Evolutionary conservation across 2,797 vertebrate species (phyloP).

Genomic region (Sphenodon punctatus): DNA sequence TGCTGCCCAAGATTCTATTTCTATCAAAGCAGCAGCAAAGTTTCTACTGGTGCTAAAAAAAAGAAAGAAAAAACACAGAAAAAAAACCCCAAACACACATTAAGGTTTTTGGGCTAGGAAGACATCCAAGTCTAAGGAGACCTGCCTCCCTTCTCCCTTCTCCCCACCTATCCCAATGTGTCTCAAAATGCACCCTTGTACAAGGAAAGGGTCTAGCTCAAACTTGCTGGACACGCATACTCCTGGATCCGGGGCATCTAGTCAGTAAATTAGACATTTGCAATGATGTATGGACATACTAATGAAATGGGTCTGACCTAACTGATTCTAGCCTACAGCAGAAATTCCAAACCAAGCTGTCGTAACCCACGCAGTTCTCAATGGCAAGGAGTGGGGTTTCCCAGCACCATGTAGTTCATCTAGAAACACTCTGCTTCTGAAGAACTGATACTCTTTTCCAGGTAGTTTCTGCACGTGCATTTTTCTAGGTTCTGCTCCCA

Average conservation of each 20-base stretch:
- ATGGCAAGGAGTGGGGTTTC: neutral
- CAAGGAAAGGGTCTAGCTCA: neutral
- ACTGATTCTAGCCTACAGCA: neutral
- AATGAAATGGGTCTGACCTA: neutral
- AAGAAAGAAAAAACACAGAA: no score
- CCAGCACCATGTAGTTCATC: neutral
- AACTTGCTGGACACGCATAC: neutral
- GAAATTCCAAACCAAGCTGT: neutral
- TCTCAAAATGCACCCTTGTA: conserved; percentile 59
- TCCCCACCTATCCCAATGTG: conserved; percentile 10
- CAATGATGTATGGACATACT: neutral
- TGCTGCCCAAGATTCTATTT: neutral
- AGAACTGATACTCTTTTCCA: neutral
- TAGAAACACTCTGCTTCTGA: neutral
- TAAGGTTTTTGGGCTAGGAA: no score
- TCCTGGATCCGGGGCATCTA: neutral
- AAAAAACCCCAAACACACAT: no score
- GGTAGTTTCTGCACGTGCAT: neutral
- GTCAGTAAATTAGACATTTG: conserved; percentile 20
- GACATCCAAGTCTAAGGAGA: conserved; percentile 22
- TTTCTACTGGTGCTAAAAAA: no score
- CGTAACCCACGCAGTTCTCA: neutral
- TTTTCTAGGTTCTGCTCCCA: neutral
- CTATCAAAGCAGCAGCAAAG: neutral
- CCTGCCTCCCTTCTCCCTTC: conserved; percentile 5